A percentile compares a stretch with the other conserved stretches of the same genome.
Conservation (phyloP, 2,113 vertebrate genomes). For the Riparia riparia region DNA sequence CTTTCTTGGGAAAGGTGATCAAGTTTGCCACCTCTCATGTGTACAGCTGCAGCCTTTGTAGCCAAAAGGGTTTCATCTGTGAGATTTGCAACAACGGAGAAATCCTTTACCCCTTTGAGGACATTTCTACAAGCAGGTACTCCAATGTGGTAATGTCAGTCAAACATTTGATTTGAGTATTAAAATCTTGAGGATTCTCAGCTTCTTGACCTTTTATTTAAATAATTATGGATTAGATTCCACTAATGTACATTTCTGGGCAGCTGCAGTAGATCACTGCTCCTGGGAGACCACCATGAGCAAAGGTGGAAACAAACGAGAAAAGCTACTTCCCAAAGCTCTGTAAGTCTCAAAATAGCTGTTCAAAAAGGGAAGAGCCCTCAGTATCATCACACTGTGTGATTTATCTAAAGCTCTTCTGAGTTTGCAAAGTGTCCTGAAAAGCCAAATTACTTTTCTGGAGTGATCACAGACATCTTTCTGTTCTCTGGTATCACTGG, state of each 20-base stretch:
- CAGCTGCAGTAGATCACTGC: background rate
- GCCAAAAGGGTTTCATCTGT: conserved; percentile 98
- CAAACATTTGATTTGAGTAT: background rate
- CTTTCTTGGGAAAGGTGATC: conserved; percentile 96
- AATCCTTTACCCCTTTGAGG: conserved; percentile 97
- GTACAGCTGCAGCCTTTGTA: conserved; percentile 95
- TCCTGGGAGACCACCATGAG: background rate
- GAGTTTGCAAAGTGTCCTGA: background rate
- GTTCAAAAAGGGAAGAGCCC: background rate
- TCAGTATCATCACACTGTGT: background rate
- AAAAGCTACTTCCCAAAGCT: background rate
- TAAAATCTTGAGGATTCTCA: background rate
- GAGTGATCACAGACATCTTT: background rate
- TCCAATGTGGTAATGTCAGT: background rate
- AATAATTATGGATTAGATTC: background rate
- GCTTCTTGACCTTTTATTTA: background rate
- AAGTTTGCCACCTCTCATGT: conserved; percentile 97
- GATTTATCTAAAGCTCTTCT: background rate
- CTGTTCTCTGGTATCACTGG: background rate
- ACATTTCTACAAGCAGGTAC: conserved; percentile 93
- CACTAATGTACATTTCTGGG: background rate
- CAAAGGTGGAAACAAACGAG: background rate
- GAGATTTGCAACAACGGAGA: conserved; percentile 95
- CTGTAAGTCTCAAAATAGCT: background rate
- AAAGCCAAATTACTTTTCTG: background rate